Conservation (phyloP, 2,113 vertebrate genomes). For the Dipodomys spectabilis region DNA sequence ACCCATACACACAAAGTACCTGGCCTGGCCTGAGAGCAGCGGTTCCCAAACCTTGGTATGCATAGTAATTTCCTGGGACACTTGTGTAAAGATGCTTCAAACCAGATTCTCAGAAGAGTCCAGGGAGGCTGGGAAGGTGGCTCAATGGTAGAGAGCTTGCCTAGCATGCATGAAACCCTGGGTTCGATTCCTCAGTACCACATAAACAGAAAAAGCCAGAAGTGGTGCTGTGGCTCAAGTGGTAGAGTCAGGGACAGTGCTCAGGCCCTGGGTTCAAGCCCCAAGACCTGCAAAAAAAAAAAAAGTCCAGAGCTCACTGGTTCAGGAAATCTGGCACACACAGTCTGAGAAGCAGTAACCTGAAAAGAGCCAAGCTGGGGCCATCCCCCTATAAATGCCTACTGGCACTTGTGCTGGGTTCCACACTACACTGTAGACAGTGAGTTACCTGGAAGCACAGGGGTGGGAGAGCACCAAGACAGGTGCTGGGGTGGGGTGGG, state of each 20-base stretch:
- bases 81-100: too few relatives aligned
- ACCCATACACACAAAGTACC: too few relatives aligned
- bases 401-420: neutral
- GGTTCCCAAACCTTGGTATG: neutral
- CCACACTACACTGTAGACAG: fast-evolving
- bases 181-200: too few relatives aligned
- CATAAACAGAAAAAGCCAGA: too few relatives aligned
- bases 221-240: too few relatives aligned
- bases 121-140: too few relatives aligned
- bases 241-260: too few relatives aligned
- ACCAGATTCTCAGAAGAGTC: neutral
- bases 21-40: neutral
- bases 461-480: neutral
- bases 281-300: too few relatives aligned
- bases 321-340: too few relatives aligned
- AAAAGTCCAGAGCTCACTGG: neutral
- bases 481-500: neutral
- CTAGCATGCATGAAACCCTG: too few relatives aligned
- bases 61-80: neutral
- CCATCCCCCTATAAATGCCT: neutral
- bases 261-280: too few relatives aligned
- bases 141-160: too few relatives aligned
- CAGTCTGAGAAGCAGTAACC: neutral
- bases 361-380: neutral
- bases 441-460: fast-evolving